Evolutionary conservation across 1,140 invertebrate genomes (phyloP), one percentile per base, ranked within the genome.

Genomic region (Melitaea cinxia): DNA sequence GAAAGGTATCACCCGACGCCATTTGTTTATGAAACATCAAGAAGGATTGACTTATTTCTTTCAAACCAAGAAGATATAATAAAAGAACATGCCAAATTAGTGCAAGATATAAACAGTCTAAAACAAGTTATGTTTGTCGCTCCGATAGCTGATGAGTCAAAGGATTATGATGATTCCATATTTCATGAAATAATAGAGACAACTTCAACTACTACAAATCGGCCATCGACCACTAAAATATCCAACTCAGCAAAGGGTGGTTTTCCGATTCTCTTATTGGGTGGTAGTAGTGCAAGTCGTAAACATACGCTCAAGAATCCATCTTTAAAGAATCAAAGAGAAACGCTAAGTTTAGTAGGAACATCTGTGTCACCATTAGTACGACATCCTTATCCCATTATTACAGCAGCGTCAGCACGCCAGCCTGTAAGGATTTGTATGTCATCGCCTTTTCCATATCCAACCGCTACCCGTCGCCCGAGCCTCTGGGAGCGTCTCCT

Each of bases 51-150:
- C 53, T 47, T 68, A 3, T 39, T 77, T n/a, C 52, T 77, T 6
- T 73, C 74, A 0, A 76, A 75, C 15, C 64, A 69, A 1, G 76
- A 83, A n/a, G 85, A 88, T n/a, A 79, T 88, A 7, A 65, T 88
- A 10, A 90, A 88, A 23, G 88, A 90, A 23, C 88, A 90, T 39
- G 85, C 88, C 0, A 90, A 88, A 69, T 62, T 90, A 6, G 88
- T 90, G 0, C 85, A 86, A 53, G 88, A 90, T 58, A 90, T 90
- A 50, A 90, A 90, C 49, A 73, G 88, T 14, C 58, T 90, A 4
- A 75, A 68, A 9, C 85, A 90, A 57, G 71, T 77, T 5, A 75
- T 85, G n/a, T 85, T 77, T 42, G 72, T 88, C 0, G 64, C 76
- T 1, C 84, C 85, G 0, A 37, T 85, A 0, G 53, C 61, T 0